Base-by-base conservation (phyloP, 2,888 invertebrate genomes). In the Pterostichus madidus region DNA sequence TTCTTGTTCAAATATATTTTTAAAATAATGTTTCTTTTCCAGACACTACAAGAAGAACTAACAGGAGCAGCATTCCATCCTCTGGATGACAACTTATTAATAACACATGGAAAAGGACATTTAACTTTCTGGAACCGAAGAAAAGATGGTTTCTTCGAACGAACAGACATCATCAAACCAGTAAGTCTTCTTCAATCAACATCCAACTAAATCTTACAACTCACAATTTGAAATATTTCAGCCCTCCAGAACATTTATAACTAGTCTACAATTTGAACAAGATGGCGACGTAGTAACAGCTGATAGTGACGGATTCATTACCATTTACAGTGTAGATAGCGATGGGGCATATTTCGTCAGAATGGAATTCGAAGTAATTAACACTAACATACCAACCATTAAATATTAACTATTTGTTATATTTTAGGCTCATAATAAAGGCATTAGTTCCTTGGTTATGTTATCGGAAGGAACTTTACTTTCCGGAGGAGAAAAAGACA, bases 271-370 rank as follows among this genome's bases (percentile, higher is more conserved):
- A 87, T 98, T 97, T 87, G 96, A 97, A 87, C 95, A 96, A 89
- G 96, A 96, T 87, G 98, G 97, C 5, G 97, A 97, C 88, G 96
- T 98, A 0, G 95, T 98, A 64, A 97, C 97, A 0, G 98, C 97
- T 0, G 98, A 98, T 87, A 96, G 96, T 84, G 97, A 96, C 88
- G 98, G 98, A 6, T 96, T 97, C 87, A 96, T 98, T 84, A 97
- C 97, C 4, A 94, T 98, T 83, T 98, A 98, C 90, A 95, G 96
- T 84, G 96, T 96, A 0, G 96, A 97, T 87, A 95, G 96, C 35
- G 96, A 96, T 87, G 97, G 97, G 0, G 96, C 96, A 0, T 97
- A 96, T 89, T 97, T 96, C 87, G 96, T 96, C 3, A 92, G 96
- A 85, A 96, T 96, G 93, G 96, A 97, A 90, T 97, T 96, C 88